Conservation (phyloP, 1,140 invertebrate genomes). For the Drosophila cardini region DNA sequence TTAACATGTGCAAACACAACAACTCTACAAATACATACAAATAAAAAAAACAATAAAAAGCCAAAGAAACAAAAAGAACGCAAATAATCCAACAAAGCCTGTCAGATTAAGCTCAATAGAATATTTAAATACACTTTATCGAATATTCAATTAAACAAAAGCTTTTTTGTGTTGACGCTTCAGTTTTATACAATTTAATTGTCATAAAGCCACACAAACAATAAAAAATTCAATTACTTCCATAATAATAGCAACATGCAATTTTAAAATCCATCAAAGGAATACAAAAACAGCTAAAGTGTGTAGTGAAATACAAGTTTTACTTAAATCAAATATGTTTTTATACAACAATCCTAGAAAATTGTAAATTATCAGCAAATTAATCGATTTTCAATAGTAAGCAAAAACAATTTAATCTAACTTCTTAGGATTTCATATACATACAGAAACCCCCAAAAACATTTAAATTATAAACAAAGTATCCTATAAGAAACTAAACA, state of each 20-base stretch:
- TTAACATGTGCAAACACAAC: conserved; percentile 34
- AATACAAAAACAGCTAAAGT: neutral
- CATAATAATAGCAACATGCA: conserved; percentile 14
- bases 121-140: conserved; percentile 14
- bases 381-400: no score
- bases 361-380: no score
- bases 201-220: conserved; percentile 1
- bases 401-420: no score
- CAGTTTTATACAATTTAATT: conserved; percentile 8
- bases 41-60: conserved; percentile 10
- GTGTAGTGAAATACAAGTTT: neutral
- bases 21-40: conserved; percentile 25
- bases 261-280: conserved; percentile 1
- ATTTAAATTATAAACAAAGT: no score
- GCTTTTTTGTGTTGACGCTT: neutral
- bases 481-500: no score
- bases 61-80: neutral
- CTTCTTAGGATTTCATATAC: no score
- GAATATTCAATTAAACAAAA: conserved; percentile 8
- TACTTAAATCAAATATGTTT: no score
- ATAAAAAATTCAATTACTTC: conserved; percentile 4
- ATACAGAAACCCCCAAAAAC: no score
- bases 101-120: conserved; percentile 9
- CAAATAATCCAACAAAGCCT: neutral
- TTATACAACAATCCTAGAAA: no score